Conservation (phyloP, 2,797 vertebrate genomes). For the Chiloscyllium punctatum region DNA sequence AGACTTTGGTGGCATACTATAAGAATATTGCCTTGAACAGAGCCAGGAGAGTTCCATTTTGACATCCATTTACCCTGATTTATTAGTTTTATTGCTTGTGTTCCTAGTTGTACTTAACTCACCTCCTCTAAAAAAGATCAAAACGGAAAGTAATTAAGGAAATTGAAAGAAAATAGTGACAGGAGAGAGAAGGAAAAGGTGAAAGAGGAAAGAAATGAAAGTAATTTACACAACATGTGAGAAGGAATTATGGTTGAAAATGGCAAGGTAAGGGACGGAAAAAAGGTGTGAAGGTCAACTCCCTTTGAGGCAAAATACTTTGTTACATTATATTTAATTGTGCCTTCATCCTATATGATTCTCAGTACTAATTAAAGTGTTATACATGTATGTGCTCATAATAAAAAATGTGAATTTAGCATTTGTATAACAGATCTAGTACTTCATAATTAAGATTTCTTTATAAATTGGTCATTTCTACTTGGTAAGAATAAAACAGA, state of each 20-base stretch:
- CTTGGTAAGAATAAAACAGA: background rate
- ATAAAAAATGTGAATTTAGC: background rate
- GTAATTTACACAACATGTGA: background rate
- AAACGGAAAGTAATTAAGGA: slow-evolving; percentile 26
- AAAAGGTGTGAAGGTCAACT: background rate
- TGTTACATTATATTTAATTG: background rate
- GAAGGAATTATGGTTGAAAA: background rate
- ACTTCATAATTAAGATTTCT: background rate
- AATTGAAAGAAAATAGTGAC: background rate
- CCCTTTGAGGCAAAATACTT: background rate
- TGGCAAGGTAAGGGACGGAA: background rate
- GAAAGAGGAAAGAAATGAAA: background rate
- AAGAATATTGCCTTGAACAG: slow-evolving; percentile 21
- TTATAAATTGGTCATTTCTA: background rate
- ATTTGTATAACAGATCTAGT: background rate
- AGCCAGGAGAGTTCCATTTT: slow-evolving; percentile 25
- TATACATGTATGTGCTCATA: background rate
- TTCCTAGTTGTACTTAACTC: background rate
- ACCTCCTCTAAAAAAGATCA: slow-evolving; percentile 3
- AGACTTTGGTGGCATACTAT: slow-evolving; percentile 10
- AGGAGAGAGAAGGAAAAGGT: background rate
- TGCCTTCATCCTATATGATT: background rate
- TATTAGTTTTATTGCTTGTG: slow-evolving; percentile 32
- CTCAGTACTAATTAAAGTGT: background rate
- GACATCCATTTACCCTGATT: slow-evolving; percentile 33